Evolutionary conservation across 2,113 vertebrate genomes (phyloP), one percentile per base, ranked within the genome.

Genomic region (Passer montanus): DNA sequence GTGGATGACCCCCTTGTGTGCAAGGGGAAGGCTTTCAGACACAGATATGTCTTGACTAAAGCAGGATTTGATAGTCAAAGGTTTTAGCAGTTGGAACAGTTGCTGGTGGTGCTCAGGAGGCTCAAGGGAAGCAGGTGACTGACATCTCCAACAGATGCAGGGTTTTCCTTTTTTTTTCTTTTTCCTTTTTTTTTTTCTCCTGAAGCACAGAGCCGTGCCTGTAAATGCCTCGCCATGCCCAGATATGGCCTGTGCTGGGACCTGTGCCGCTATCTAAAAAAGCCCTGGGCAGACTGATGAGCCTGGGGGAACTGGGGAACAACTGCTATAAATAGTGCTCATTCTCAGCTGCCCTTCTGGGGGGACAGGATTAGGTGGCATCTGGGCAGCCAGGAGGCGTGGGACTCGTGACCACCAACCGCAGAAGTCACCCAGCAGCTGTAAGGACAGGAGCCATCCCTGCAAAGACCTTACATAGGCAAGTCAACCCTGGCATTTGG

Each of bases 321-420:
- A 84, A 84, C 88, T 72, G 94, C 96, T 98, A 98, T 97, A 97
- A 98, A 98, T 98, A 98, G 97, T 56, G 88, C 47, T 62, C 89
- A 95, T 97, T 97, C 98, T 96, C 98, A 98, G 98, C 98, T 98
- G 98, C 97, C 96, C 94, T 87, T 69, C 75, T 75, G 88, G 67
- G 84, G 95, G 96, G 77, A 95, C 93, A n/a, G 87, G 79, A 84
- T 96, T 96, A 39, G 94, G 89, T 97, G 96, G 94, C 97, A 91
- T 97, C 66, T 87, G 84, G 97, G 95, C 93, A 89, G 89, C 77
- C 87, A 86, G 95, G 92, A 74, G 66, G 84, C 33, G 11, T 14
- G 35, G 85, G 87, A 77, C 97, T 94, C 75, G 46, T 95, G 96
- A 97, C 95, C 93, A n/a, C 79, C 13, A 7, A 8, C 80, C 7